phyloP scores from a whole-genome alignment of 2,888 invertebrate genomes.

The Campoletis raptor region DNA sequence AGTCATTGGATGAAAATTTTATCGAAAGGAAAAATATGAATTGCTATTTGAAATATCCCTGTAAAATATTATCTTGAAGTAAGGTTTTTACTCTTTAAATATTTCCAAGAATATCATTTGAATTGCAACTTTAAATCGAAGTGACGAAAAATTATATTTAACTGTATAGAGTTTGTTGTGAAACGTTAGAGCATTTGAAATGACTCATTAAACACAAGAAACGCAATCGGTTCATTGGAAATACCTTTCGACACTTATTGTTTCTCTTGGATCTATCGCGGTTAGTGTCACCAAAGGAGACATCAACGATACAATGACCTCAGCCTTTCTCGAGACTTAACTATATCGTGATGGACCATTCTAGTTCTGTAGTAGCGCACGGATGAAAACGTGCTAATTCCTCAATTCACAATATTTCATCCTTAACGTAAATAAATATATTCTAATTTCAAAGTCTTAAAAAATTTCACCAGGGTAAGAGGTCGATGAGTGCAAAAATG shows the following conservation, averaged over 20 bases:
- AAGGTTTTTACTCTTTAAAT: not conserved
- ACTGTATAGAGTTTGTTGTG: constrained; percentile 21
- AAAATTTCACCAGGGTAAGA: not conserved
- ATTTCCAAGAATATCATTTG: not conserved
- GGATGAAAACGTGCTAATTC: constrained; percentile 1
- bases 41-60: no score
- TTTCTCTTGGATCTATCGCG: constrained; percentile 27
- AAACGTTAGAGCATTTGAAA: constrained; percentile 52
- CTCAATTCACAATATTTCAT: not conserved
- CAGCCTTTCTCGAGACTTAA: not conserved
- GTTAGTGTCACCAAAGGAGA: constrained; percentile 14
- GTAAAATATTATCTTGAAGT: no score
- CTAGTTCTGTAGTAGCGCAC: constrained; percentile 6
- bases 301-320: constrained; percentile 30
- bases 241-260: constrained; percentile 46
- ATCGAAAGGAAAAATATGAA: not conserved
- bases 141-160: constrained; percentile 22
- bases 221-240: constrained; percentile 58
- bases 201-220: constrained; percentile 67
- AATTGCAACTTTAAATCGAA: not conserved
- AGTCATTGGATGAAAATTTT: not conserved
- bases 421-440: not conserved
- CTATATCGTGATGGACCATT: not conserved
- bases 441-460: not conserved
- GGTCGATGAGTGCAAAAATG: not conserved